Conservation (phyloP, 2,797 vertebrate genomes). For the Poecilia wingei region DNA sequence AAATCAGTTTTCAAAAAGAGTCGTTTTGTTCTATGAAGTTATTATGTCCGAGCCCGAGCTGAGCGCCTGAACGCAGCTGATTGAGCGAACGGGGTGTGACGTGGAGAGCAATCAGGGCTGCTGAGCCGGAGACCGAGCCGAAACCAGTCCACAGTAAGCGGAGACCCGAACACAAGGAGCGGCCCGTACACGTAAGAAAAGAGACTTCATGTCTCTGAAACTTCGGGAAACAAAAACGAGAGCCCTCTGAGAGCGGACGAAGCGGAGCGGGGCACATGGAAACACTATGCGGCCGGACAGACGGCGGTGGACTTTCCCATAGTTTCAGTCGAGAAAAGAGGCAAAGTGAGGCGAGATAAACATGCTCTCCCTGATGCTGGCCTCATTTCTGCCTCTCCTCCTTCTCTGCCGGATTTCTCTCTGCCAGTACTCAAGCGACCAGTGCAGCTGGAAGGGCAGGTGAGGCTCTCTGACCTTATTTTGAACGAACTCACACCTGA, state of each 20-base stretch:
- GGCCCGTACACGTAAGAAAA: background rate
- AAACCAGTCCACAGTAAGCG: constrained; percentile 25
- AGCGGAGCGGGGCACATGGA: constrained; percentile 55
- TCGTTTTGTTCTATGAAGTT: accelerated
- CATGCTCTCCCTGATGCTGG: constrained; percentile 81
- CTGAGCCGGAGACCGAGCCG: constrained; percentile 12
- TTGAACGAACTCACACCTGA: background rate
- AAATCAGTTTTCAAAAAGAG: background rate
- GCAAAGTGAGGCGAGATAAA: constrained; percentile 71
- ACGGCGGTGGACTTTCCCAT: constrained; percentile 56
- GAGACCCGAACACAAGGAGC: constrained; percentile 1
- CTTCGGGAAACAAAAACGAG: background rate
- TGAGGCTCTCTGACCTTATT: constrained; percentile 57
- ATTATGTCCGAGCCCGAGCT: background rate
- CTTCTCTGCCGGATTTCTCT: constrained; percentile 81
- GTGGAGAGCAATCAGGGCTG: constrained; percentile 45
- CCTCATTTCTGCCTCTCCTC: constrained; percentile 78
- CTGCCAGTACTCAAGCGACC: constrained; percentile 93
- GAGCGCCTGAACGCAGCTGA: constrained; percentile 56
- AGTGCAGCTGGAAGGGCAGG: constrained; percentile 99
- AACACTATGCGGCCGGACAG: constrained; percentile 71
- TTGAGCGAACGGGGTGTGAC: constrained; percentile 59
- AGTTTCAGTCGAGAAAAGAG: constrained; percentile 59
- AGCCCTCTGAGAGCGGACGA: constrained; percentile 5
- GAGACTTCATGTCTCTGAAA: background rate